Percentiles rank a stretch among this genome's conserved stretches.
These are phyloP conservation scores for Creontiades dilutus DNA, from an alignment of 2,888 invertebrate species.

Conservation along the genomic window DNA sequence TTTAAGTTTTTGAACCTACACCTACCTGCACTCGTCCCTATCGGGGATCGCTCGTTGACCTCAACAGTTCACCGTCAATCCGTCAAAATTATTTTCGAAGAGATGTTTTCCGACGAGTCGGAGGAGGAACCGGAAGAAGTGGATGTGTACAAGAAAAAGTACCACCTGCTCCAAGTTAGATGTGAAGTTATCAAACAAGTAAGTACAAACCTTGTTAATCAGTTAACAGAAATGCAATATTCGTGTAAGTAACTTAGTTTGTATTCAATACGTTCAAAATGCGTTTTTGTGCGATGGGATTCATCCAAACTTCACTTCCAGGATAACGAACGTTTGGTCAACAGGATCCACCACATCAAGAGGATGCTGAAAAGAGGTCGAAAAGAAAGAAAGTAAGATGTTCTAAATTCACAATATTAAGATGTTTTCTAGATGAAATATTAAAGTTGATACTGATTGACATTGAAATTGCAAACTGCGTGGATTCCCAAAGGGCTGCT, in stretches of 20 bases:
- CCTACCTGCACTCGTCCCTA: no score
- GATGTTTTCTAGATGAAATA: no score
- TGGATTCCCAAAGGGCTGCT: no score
- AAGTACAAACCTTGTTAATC: no score
- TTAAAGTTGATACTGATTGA: no score
- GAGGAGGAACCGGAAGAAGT: slow-evolving; percentile 83
- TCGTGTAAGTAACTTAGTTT: no score
- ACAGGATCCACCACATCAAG: slow-evolving; percentile 85
- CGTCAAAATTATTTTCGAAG: slow-evolving; percentile 64
- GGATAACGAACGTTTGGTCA: slow-evolving; percentile 87
- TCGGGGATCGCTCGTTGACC: neutral
- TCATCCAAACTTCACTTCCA: slow-evolving; percentile 77
- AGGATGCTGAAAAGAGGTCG: slow-evolving; percentile 84
- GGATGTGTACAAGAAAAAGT: slow-evolving; percentile 86
- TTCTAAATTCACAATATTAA: neutral
- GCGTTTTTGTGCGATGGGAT: neutral
- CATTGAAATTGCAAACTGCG: no score
- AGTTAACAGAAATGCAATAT: no score
- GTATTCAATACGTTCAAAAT: no score
- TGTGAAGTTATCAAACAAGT: slow-evolving; percentile 86
- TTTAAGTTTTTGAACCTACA: no score
- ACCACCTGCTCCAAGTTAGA: slow-evolving; percentile 85
- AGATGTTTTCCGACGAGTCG: slow-evolving; percentile 81
- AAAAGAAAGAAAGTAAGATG: slow-evolving; percentile 82
- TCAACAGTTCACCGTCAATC: neutral